phyloP scores from a whole-genome alignment of 2,113 vertebrate species.

The Maccullochella peelii region DNA sequence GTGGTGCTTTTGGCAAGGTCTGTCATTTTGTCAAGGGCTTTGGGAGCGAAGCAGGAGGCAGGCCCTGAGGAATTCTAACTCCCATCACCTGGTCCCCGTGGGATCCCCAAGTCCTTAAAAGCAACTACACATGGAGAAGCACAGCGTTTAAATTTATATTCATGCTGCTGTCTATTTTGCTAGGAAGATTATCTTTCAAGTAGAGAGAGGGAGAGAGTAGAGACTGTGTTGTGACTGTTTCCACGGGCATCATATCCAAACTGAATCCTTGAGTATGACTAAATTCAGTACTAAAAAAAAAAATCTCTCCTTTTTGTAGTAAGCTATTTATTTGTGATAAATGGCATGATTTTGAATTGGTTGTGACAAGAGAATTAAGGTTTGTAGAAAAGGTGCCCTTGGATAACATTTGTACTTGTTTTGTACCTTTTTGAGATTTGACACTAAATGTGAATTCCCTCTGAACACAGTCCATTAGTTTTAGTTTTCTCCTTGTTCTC shows the following conservation, averaged over 20 bases:
- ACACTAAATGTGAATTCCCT: constrained; percentile 7
- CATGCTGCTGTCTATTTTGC: constrained; percentile 16
- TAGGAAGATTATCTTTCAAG: constrained; percentile 17
- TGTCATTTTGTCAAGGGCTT: constrained; percentile 44
- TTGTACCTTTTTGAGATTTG: neutral
- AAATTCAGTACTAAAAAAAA: neutral
- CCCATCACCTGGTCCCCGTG: constrained; percentile 6
- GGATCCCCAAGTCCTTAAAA: constrained; percentile 11
- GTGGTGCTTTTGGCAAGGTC: constrained; percentile 26
- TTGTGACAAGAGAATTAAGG: neutral
- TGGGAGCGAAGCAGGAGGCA: constrained; percentile 32
- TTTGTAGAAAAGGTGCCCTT: constrained; percentile 8
- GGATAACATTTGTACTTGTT: constrained; percentile 1
- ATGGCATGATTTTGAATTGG: neutral
- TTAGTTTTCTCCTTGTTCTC: constrained; percentile 29
- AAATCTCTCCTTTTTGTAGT: neutral
- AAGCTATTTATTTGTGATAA: neutral
- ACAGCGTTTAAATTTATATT: neutral
- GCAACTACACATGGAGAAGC: constrained; percentile 34
- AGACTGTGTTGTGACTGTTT: constrained; percentile 10
- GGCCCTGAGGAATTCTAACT: constrained; percentile 39
- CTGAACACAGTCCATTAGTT: constrained; percentile 12
- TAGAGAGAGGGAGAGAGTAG: neutral
- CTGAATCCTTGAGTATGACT: neutral
- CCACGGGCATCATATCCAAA: constrained; percentile 10